Evolutionary conservation across 2,797 vertebrate species (phyloP), one percentile per base, ranked within the genome.

Genomic region (Bryconaethiops microstoma): DNA sequence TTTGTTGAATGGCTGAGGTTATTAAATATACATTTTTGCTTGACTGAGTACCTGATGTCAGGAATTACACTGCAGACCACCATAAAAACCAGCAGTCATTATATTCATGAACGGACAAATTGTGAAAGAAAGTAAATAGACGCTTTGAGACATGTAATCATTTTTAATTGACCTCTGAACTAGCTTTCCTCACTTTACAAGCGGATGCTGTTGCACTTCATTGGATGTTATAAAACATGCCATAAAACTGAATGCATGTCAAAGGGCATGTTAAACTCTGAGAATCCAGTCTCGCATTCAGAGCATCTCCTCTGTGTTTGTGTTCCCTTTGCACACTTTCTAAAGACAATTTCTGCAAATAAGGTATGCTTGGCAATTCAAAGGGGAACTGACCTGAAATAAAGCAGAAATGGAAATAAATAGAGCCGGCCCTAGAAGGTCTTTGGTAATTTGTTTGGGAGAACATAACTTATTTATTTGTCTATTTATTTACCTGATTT

Each of bases 231-330:
- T 55, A 76, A 79, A 79, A 59, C 75, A 54, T 40, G 19, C 23
- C 23, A 76, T 76, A 64, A 79, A 68, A 80, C 71, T 79, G n/a
- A 29, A 67, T 21, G 64, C 35, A 59, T 76, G 57, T 71, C 39
- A 6, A 48, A 76, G 74, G 12, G 64, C 29, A 2, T 57, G 21
- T 39, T 21, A 60, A 55, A 54, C 35, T 78, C 42, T 75, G 23
- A 39, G 17, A 60, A 72, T 14, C 7, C 1, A 62, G 52, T 0
- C 0, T 70, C 21, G 54, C 14, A 45, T 82, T 69, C 63, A 45
- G 35, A 21, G 48, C 0, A 25, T 70, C 60, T 69, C 42, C n/a
- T 74, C 65, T 63, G 25, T 65, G 67, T 45, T 29, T 70, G 9
- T 76, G 39, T 76, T 65, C 42, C 10, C 42, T 45, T 7, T 45